Base-by-base conservation (phyloP, 2,888 invertebrate genomes). In the Clitarchus hookeri region DNA sequence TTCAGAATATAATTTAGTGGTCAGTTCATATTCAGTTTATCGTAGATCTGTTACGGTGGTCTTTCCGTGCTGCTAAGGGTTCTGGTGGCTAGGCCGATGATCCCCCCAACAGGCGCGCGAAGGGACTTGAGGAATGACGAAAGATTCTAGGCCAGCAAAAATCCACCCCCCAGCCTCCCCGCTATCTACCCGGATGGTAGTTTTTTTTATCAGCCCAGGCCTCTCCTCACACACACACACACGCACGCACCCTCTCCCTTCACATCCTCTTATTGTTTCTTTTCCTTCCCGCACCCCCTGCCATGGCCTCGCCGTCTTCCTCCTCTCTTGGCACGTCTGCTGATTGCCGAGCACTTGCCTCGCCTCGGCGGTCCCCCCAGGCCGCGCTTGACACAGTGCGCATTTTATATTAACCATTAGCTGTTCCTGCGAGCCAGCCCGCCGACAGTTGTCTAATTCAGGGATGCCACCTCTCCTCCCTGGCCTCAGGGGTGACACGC, bases 91-190 rank as follows among this genome's bases (percentile, higher is more conserved):
- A 65, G 65, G n/a, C 65, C 65, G 23, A n/a, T 65, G 65, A 65
- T 65, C 19, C 65, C 48, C n/a, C 0, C 65, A 36, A 65, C 65
- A 65, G 65, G n/a, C n/a, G n/a, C 3, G 0, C 16, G 65, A 23
- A 65, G 65, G 65, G 65, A 19, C 65, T 65, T 65, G 23, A 82
- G 19, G 44, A 82, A 82, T 27, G 44, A 82, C 27, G 19, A 44
- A 82, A 82, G 82, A 82, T 44, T 82, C 82, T 82, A 23, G 65
- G 65, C 82, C 36, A 82, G 82, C 82, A n/a, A 82, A 82, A 82
- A 82, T 44, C 82, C 27, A 82, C 27, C 82, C 82, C n/a, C 6
- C 27, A 82, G 36, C 36, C 36, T 19, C 82, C 65, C 23, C 36
- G 36, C 82, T 82, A 36, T 27, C 82, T 82, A 36, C 82, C 82